phyloP scores from a whole-genome alignment of 2,797 vertebrate species.

The Zalophus californianus region DNA sequence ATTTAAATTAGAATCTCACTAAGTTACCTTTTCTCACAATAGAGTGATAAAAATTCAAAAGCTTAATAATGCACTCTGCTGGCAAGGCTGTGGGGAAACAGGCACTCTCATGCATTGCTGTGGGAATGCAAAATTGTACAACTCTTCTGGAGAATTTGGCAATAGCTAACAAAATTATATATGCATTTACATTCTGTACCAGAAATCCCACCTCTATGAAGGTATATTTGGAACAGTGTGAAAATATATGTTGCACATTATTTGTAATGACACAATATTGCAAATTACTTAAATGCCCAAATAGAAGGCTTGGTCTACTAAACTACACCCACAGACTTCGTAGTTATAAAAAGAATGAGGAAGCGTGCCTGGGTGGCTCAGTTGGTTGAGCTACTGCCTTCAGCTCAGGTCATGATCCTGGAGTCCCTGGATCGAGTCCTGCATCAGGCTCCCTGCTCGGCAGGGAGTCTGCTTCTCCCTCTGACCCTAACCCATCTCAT shows the following conservation, averaged over 20 bases:
- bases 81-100: not conserved
- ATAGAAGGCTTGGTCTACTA: not conserved
- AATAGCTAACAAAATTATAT: not conserved
- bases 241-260: not conserved
- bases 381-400: no score
- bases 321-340: not conserved
- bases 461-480: no score
- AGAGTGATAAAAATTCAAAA: not conserved
- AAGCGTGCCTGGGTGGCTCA: not conserved
- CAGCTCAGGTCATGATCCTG: no score
- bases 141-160: not conserved
- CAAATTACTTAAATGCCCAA: not conserved
- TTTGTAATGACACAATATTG: not conserved
- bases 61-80: not conserved
- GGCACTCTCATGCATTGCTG: not conserved
- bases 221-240: not conserved
- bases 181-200: not conserved
- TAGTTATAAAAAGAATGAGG: not conserved
- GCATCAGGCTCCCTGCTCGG: no score
- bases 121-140: not conserved
- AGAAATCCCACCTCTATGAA: not conserved
- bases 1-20: not conserved
- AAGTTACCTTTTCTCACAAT: not conserved
- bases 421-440: no score
- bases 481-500: no score